These are phyloP conservation scores for Chloroclysta siterata DNA, from an alignment of 2,888 invertebrate genomes.

Conservation along the genomic window DNA sequence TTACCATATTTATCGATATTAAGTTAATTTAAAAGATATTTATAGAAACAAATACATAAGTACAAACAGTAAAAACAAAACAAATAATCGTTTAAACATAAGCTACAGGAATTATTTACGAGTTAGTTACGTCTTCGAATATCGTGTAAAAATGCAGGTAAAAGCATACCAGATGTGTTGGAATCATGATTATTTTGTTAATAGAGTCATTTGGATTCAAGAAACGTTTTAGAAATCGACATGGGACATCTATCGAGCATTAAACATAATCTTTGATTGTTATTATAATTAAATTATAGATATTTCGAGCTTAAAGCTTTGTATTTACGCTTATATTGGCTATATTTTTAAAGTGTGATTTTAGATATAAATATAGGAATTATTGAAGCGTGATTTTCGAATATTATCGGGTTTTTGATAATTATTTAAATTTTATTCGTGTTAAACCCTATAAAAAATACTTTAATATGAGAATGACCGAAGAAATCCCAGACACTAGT, in stretches of 20 bases:
- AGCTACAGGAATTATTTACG: neutral
- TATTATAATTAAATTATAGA: slow-evolving; percentile 30
- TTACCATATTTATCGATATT: too few relatives aligned
- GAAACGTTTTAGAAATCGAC: slow-evolving; percentile 29
- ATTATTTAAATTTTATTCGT: neutral
- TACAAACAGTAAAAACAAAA: neutral
- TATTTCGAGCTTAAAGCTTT: slow-evolving; percentile 17
- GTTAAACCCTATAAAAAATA: neutral
- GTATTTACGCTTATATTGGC: slow-evolving; percentile 11
- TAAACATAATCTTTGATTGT: slow-evolving; percentile 22
- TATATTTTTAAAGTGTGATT: slow-evolving; percentile 12
- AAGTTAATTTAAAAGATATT: too few relatives aligned
- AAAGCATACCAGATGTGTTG: slow-evolving; percentile 5
- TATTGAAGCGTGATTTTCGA: neutral
- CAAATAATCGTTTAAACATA: neutral
- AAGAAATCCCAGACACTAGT: too few relatives aligned
- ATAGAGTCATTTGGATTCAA: slow-evolving; percentile 29
- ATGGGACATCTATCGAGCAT: slow-evolving; percentile 11
- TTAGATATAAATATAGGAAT: neutral
- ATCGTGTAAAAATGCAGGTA: slow-evolving; percentile 14
- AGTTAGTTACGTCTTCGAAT: neutral
- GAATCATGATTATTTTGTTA: slow-evolving; percentile 18
- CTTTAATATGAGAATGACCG: too few relatives aligned
- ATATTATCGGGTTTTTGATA: neutral
- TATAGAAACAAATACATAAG: too few relatives aligned